A percentile compares a stretch with the other conserved stretches of the same genome.
These are phyloP conservation scores for Amphilophus citrinellus DNA, from an alignment of 2,113 vertebrate genomes.

Conservation along the genomic window DNA sequence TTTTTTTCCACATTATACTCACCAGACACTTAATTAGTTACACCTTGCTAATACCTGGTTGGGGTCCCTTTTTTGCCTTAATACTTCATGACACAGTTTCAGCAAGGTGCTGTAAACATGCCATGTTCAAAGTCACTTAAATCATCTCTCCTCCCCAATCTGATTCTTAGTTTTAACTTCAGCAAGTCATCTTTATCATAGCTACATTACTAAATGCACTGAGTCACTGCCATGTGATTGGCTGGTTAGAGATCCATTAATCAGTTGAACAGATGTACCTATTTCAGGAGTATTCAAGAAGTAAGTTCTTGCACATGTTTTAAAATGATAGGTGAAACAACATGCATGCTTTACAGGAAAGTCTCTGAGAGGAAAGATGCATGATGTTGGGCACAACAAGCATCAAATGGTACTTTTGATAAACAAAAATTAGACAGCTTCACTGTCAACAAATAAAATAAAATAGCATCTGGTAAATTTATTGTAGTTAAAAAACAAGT, in stretches of 20 bases:
- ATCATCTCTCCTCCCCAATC: neutral
- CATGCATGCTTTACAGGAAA: neutral
- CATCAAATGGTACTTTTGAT: neutral
- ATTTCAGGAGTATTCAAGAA: neutral
- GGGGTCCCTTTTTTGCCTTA: too few relatives aligned
- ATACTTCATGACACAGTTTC: too few relatives aligned
- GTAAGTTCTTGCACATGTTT: neutral
- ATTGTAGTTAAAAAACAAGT: neutral
- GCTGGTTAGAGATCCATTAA: neutral
- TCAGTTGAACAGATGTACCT: neutral
- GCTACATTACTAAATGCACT: neutral
- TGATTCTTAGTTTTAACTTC: neutral
- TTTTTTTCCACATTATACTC: too few relatives aligned
- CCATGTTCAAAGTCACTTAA: neutral
- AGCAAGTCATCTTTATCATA: neutral
- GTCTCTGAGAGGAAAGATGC: neutral
- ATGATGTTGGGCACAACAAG: neutral
- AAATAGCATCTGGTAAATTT: neutral
- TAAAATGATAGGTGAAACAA: neutral
- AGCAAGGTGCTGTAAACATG: neutral
- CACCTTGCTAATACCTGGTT: too few relatives aligned
- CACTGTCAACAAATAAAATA: neutral
- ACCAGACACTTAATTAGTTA: too few relatives aligned
- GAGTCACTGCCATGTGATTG: neutral
- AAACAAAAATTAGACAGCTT: neutral